Percentiles rank a stretch among this genome's conserved stretches.
Evolutionary conservation across 2,797 vertebrate genomes (phyloP).

Genomic region (Labeo calbasu): DNA sequence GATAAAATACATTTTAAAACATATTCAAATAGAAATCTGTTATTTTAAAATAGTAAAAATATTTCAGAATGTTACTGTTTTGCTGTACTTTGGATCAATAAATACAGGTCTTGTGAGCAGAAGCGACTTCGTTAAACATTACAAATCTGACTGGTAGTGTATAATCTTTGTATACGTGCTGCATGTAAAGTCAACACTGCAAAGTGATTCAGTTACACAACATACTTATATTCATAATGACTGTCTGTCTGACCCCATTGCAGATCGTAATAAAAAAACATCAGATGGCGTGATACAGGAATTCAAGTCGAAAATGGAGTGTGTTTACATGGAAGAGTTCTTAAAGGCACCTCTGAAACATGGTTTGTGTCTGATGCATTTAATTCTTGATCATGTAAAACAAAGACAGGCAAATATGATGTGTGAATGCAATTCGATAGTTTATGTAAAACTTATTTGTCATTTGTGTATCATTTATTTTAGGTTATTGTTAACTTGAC

Average conservation of each 20-base stretch:
- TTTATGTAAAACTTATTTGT: not conserved
- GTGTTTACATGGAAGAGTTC: constrained; percentile 17
- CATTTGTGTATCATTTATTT: not conserved
- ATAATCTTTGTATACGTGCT: not conserved
- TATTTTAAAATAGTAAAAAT: too few species aligned
- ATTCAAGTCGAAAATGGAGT: constrained; percentile 47
- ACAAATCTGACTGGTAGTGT: too few species aligned
- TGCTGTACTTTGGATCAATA: too few species aligned
- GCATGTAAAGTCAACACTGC: not conserved
- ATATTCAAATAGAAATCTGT: too few species aligned
- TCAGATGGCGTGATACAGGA: constrained; percentile 28
- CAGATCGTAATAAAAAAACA: constrained; percentile 40
- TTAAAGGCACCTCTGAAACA: constrained; percentile 34
- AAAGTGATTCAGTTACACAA: not conserved
- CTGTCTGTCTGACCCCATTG: not conserved
- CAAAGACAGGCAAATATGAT: not conserved
- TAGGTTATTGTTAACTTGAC: constrained; percentile 9
- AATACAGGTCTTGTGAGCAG: too few species aligned
- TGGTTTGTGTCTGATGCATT: constrained; percentile 31
- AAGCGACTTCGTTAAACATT: too few species aligned
- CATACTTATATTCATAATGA: not conserved
- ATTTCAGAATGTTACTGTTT: too few species aligned
- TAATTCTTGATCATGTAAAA: not conserved
- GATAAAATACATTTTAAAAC: too few species aligned
- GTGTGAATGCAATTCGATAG: too few species aligned